These are phyloP conservation scores for Sminthopsis crassicaudata DNA, from an alignment of 2,113 vertebrate species.

Conservation along the genomic window DNA sequence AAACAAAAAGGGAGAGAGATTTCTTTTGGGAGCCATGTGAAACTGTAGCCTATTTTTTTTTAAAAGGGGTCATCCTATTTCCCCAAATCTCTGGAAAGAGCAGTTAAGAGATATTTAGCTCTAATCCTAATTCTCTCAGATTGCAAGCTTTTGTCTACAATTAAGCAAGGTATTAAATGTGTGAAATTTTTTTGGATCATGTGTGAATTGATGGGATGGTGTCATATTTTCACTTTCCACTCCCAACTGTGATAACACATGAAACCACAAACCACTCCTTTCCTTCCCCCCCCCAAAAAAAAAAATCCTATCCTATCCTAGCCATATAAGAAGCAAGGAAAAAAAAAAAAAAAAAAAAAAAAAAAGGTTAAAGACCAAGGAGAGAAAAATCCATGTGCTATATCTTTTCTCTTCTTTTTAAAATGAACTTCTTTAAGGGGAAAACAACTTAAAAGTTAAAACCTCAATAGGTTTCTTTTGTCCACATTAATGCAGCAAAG, in stretches of 20 bases:
- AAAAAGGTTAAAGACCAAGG: slow-evolving; percentile 9
- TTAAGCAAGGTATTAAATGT: slow-evolving; percentile 69
- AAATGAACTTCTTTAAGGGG: neutral
- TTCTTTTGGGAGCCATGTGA: slow-evolving; percentile 88
- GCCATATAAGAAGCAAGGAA: slow-evolving; percentile 36
- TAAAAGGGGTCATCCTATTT: slow-evolving; percentile 83
- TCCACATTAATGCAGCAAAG: slow-evolving; percentile 50
- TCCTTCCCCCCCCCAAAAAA: too few relatives aligned
- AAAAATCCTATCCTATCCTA: neutral
- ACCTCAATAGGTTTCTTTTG: slow-evolving; percentile 50
- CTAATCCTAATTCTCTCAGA: slow-evolving; percentile 80
- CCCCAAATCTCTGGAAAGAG: slow-evolving; percentile 83
- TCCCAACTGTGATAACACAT: slow-evolving; percentile 20
- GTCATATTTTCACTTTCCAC: slow-evolving; percentile 62
- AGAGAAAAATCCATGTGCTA: slow-evolving; percentile 10
- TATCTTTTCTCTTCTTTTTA: neutral
- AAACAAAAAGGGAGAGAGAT: slow-evolving; percentile 86
- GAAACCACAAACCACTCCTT: neutral
- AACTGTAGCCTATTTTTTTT: slow-evolving; percentile 86
- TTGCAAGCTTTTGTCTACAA: slow-evolving; percentile 77
- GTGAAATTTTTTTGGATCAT: slow-evolving; percentile 61
- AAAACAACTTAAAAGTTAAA: slow-evolving; percentile 6
- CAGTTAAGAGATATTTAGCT: slow-evolving; percentile 85
- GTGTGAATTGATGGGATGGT: slow-evolving; percentile 55
- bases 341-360: slow-evolving; percentile 2